Conservation (phyloP, 2,888 invertebrate species). For the Scelioninae gen. 2 region DNA sequence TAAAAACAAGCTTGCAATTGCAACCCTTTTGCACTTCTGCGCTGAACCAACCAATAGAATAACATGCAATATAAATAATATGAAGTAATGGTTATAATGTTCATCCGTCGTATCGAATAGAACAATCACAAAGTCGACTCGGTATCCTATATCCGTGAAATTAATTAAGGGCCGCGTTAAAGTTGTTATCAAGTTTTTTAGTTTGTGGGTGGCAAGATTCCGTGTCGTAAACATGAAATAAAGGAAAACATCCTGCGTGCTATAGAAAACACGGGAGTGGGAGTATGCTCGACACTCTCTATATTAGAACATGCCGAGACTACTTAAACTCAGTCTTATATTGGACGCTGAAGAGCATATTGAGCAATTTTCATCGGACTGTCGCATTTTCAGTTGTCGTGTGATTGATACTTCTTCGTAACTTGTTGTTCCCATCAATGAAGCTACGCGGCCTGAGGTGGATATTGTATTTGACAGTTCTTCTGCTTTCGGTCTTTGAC, state of each 20-base stretch:
- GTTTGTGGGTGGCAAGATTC: slow-evolving; percentile 36
- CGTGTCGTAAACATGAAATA: slow-evolving; percentile 41
- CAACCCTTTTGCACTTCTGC: no score
- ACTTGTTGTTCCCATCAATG: slow-evolving; percentile 61
- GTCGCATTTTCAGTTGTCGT: slow-evolving; percentile 22
- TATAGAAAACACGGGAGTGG: slow-evolving; percentile 62
- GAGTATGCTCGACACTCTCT: slow-evolving; percentile 65
- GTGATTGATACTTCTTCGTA: slow-evolving; percentile 46
- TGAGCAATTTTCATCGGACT: slow-evolving; percentile 43
- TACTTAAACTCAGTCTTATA: slow-evolving; percentile 70
- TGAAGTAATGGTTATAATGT: slow-evolving; percentile 19
- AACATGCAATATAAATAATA: slow-evolving; percentile 23
- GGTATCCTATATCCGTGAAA: slow-evolving; percentile 24
- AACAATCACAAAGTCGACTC: slow-evolving; percentile 37
- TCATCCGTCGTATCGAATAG: slow-evolving; percentile 23
- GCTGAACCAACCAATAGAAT: background rate
- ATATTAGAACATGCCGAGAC: slow-evolving; percentile 74
- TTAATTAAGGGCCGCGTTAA: slow-evolving; percentile 41
- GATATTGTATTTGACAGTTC: slow-evolving; percentile 56
- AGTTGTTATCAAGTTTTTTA: slow-evolving; percentile 38
- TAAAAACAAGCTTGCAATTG: no score
- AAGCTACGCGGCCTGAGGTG: slow-evolving; percentile 63
- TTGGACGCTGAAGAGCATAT: slow-evolving; percentile 60
- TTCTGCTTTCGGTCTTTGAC: slow-evolving; percentile 63
- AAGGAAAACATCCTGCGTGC: slow-evolving; percentile 57